Evolutionary conservation across 2,797 vertebrate species (phyloP), one percentile per base, ranked within the genome.

Genomic region (Sebastes nivosus): DNA sequence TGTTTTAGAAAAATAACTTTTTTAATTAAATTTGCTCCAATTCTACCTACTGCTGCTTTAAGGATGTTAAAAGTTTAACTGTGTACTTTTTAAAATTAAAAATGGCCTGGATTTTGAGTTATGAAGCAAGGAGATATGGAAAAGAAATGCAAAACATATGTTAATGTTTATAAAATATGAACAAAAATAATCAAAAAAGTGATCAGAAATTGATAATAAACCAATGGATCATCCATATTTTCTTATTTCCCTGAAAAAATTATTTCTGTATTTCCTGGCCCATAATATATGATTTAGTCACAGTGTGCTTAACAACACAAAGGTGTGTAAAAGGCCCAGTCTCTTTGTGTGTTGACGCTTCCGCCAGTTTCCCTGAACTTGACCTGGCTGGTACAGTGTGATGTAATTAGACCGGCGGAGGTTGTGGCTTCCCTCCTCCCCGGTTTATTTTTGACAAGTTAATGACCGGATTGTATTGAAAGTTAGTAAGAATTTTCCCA

Each of bases 361-460:
- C 64, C 18, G 27, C 24, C 18, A n/a, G 25, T 6, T 50, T 67
- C n/a, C 20, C 12, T 22, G 52, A 75, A 36, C 22, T n/a, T 65
- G 50, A 55, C 16, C 2, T 25, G 20, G 24, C 0, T 46, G 42
- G 42, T 9, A 6, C 9, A 13, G 3, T 4, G 25, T 18, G 12
- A 34, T 0, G 0, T 2, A n/a, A 4, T 18, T 22, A 20, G 4
- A 3, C 1, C 5, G 50, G 18, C 1, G 6, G 27, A 64, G 20
- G 4, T 12, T 8, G 5, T 24, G 3, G 18, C 6, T 54, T 77
- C 4, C 55, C 7, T 69, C 52, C 24, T 34, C 34, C 46, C 22
- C n/a, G 52, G 16, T 25, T 6, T 63, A 0, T 27, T 7, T 32
- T 30, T 8, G 16, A 4, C 1, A 3, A 5, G 2, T 5, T 29